Evolutionary conservation across 2,113 vertebrate genomes (phyloP).

Genomic region (Sapajus apella): DNA sequence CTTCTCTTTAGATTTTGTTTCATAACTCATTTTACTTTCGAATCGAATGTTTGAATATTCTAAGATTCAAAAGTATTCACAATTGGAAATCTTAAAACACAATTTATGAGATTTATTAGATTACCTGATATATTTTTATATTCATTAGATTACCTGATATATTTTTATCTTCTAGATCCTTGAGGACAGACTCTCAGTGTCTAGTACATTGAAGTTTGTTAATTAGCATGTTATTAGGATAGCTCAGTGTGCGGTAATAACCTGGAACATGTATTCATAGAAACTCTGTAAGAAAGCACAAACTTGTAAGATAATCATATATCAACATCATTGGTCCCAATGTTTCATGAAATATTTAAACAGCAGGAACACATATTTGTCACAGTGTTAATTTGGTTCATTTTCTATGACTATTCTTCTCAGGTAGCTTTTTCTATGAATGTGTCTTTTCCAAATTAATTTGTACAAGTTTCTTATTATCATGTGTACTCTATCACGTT

Average conservation of each 20-base stretch:
- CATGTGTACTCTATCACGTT: background rate
- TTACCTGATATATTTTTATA: background rate
- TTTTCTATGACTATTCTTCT: background rate
- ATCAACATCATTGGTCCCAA: background rate
- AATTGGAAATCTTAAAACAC: background rate
- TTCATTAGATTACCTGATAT: background rate
- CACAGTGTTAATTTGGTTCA: background rate
- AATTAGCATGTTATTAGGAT: background rate
- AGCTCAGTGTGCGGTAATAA: background rate
- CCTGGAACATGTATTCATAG: background rate
- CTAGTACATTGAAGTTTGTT: background rate
- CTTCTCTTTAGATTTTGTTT: background rate
- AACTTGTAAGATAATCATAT: too few species aligned
- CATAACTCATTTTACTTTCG: background rate
- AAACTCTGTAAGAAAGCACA: background rate
- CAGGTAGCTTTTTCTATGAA: background rate
- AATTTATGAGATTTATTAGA: background rate
- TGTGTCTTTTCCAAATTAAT: background rate
- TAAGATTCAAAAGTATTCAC: background rate
- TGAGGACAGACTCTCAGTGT: background rate
- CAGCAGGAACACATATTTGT: background rate
- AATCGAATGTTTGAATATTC: background rate
- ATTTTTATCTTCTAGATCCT: background rate
- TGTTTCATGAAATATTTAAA: background rate
- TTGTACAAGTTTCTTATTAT: background rate